These are phyloP conservation scores for Drosophila mauritiana DNA, from an alignment of 1,140 invertebrate species.

Conservation along the genomic window DNA sequence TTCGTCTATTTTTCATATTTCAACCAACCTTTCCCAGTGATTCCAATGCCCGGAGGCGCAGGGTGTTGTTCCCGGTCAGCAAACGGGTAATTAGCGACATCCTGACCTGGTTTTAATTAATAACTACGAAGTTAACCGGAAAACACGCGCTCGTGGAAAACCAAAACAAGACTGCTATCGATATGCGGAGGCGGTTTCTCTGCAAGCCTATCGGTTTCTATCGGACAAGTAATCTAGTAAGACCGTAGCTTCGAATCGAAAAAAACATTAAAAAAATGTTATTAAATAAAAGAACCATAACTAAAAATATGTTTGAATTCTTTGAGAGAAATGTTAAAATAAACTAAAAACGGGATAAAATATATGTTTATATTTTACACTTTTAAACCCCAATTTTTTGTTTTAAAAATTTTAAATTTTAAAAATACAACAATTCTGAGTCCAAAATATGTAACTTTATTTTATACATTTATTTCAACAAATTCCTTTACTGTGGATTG, in stretches of 20 bases:
- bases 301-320: too few relatives aligned
- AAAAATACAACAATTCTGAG: not conserved
- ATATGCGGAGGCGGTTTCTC: not conserved
- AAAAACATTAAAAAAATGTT: too few relatives aligned
- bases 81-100: constrained; percentile 72
- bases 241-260: not conserved
- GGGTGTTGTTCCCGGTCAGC: constrained; percentile 47
- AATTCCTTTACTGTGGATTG: constrained; percentile 31
- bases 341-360: too few relatives aligned
- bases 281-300: too few relatives aligned
- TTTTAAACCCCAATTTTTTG: too few relatives aligned
- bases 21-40: constrained; percentile 56
- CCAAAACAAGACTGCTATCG: not conserved
- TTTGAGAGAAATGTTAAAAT: too few relatives aligned
- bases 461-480: constrained; percentile 49
- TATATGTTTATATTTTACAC: too few relatives aligned
- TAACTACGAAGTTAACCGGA: constrained; percentile 38
- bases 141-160: constrained; percentile 62
- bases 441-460: constrained; percentile 20
- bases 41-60: constrained; percentile 56
- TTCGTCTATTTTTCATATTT: not conserved
- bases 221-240: not conserved
- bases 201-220: not conserved
- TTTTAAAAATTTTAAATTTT: too few relatives aligned
- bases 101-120: constrained; percentile 60